phyloP scores from a whole-genome alignment of 1,140 invertebrate species.

The Sminthurinus signatus region DNA sequence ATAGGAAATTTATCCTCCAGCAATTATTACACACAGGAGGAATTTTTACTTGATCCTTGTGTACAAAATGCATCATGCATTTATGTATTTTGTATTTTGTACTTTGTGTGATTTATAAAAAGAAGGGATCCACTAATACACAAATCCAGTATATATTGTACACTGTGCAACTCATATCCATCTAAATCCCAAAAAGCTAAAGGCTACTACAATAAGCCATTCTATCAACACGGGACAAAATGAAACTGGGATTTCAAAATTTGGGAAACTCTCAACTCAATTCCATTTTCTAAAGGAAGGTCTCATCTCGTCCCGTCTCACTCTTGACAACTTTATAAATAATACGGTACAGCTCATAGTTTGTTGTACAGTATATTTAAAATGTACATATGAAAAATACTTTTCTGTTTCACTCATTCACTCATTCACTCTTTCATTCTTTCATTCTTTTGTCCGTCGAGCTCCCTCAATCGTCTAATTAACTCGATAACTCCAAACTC shows the following conservation, averaged over 20 bases:
- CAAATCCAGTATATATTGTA: too few species aligned
- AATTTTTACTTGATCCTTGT: neutral
- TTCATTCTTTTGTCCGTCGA: slow-evolving; percentile 11
- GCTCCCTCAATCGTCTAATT: slow-evolving; percentile 29
- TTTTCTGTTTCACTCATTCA: too few species aligned
- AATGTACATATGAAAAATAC: too few species aligned
- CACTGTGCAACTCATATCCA: too few species aligned
- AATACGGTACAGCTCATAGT: too few species aligned
- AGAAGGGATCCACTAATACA: too few species aligned
- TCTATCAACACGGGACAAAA: slow-evolving; percentile 5
- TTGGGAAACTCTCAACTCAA: slow-evolving; percentile 22
- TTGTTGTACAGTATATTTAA: too few species aligned
- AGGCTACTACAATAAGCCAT: too few species aligned
- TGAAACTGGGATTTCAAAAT: slow-evolving; percentile 15
- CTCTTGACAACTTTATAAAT: too few species aligned
- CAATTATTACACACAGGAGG: neutral
- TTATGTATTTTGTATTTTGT: neutral
- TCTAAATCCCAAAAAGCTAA: too few species aligned
- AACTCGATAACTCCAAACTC: slow-evolving; percentile 13
- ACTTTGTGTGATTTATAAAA: neutral
- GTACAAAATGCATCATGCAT: neutral
- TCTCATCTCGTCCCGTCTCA: neutral
- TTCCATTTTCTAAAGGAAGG: too few species aligned
- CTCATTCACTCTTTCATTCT: neutral
- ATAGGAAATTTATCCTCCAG: too few species aligned